Evolutionary conservation across 2,797 vertebrate species (phyloP).

Genomic region (Cirrhinus mrigala): DNA sequence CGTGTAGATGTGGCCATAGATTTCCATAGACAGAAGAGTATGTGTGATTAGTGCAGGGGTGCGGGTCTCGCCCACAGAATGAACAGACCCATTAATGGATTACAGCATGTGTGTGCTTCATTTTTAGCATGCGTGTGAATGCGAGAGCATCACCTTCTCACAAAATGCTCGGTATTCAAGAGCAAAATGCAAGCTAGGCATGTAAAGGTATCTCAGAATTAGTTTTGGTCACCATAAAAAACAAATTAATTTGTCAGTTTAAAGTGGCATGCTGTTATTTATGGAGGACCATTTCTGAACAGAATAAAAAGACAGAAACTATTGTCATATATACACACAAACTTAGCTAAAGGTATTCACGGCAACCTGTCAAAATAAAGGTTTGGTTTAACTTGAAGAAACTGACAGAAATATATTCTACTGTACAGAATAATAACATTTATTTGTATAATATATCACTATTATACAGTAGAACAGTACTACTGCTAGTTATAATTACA

Average conservation of each 20-base stretch:
- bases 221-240: not conserved
- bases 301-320: not conserved
- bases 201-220: not conserved
- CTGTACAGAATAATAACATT: too few relatives aligned
- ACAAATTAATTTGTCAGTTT: not conserved
- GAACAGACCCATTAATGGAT: conserved; percentile 18
- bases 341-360: not conserved
- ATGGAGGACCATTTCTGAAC: not conserved
- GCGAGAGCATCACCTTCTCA: not conserved
- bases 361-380: not conserved
- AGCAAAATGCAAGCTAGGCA: not conserved
- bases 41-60: not conserved
- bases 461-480: not conserved
- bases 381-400: not conserved
- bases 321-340: too few relatives aligned
- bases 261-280: too few relatives aligned
- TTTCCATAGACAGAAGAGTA: not conserved
- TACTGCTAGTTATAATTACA: not conserved
- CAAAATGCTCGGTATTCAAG: not conserved
- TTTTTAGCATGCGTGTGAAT: not conserved
- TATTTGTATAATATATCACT: not conserved
- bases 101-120: not conserved
- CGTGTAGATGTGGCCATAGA: not conserved
- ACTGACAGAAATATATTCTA: not conserved
- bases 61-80: not conserved